Evolutionary conservation across 2,797 vertebrate species (phyloP), one percentile per base, ranked within the genome.

Genomic region (Salarias fasciatus): DNA sequence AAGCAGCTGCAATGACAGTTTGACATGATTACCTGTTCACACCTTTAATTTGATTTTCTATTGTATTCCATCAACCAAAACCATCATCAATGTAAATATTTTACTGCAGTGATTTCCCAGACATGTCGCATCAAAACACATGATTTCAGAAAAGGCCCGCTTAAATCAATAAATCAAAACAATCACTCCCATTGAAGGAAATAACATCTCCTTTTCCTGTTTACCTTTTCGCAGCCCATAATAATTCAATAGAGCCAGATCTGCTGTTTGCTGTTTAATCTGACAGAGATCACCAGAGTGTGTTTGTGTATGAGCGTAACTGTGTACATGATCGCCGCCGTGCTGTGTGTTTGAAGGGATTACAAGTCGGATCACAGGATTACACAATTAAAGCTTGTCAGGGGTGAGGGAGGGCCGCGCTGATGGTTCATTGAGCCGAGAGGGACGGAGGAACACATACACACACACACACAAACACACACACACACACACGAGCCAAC

Each of bases 351-450:
- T 82, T 82, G 72, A 67, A 49, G 60, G 82, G 90, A 91, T 92
- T 92, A 91, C 77, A 85, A 38, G 12, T 28, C 29, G 5, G 82
- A 91, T 90, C 77, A 84, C 53, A 47, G 86, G 88, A 91, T 89
- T 89, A 91, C 72, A 87, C 88, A 89, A 84, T 91, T 90, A 91
- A 84, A 82, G 50, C 64, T 69, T 30, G 72, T 72, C 54, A 60
- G 57, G 62, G 51, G 49, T 67, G 55, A 38, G 24, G 41, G 40
- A 24, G 9, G 29, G 35, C 2, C 9, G 40, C 11, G 0, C 36
- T 51, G 29, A 43, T 37, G 47, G 68, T 47, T 55, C 40, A 36
- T 45, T 44, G 13, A 37, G 51, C 65, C 1, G 4, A 56, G 51
- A 60, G 14, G 3, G 68, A 63, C 51, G 42, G 59, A 63, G 40